phyloP scores from a whole-genome alignment of 2,888 invertebrate species.

The Mesorhabditis spiculigera region DNA sequence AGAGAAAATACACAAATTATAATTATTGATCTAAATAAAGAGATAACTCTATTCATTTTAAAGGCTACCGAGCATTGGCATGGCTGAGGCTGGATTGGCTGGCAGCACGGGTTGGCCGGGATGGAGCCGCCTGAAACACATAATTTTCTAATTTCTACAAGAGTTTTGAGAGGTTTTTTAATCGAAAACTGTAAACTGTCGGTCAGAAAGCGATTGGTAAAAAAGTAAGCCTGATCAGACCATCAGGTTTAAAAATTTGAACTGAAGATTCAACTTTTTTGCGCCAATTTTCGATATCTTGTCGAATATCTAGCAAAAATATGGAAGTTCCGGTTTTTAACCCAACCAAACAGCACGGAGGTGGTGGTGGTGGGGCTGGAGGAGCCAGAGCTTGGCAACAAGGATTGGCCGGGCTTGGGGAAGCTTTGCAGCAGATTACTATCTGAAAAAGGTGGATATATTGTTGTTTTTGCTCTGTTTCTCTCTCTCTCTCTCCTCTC shows the following conservation, averaged over 20 bases:
- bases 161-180: neutral
- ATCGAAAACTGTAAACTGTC: too few relatives aligned
- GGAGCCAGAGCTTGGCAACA: constrained; percentile 27
- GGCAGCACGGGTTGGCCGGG: constrained; percentile 30
- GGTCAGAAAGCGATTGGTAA: too few relatives aligned
- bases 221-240: too few relatives aligned
- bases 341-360: constrained; percentile 21
- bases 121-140: constrained; percentile 16
- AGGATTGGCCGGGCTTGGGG: constrained; percentile 37
- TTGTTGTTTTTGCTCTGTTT: constrained; percentile 14
- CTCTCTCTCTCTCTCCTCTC: constrained; percentile 1
- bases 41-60: too few relatives aligned
- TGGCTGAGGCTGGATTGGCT: constrained; percentile 18
- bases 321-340: neutral
- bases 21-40: too few relatives aligned
- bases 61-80: constrained; percentile 20
- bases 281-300: too few relatives aligned
- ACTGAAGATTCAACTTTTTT: too few relatives aligned
- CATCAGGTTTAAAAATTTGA: too few relatives aligned
- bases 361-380: constrained; percentile 20
- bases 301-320: too few relatives aligned
- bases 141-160: neutral
- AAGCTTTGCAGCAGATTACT: constrained; percentile 28
- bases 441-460: constrained; percentile 18
- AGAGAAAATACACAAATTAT: neutral